Conservation (phyloP, 2,113 vertebrate species). For the Spea bombifrons region DNA sequence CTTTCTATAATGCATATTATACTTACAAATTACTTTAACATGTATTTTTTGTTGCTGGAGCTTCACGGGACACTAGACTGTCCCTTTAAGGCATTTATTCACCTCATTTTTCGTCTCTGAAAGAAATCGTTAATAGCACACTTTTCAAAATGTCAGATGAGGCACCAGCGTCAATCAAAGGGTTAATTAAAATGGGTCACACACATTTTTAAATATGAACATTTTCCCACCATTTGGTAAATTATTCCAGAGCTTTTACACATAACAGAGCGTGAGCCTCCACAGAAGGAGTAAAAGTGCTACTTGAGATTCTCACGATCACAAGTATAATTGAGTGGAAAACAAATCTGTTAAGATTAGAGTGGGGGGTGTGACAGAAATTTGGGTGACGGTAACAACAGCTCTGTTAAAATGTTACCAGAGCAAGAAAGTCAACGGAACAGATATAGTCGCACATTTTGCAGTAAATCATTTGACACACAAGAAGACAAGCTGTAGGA, state of each 20-base stretch:
- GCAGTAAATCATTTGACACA: slow-evolving; percentile 18
- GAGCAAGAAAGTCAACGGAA: slow-evolving; percentile 36
- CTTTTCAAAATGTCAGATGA: too few species aligned
- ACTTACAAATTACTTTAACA: too few species aligned
- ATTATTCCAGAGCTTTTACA: slow-evolving; percentile 78
- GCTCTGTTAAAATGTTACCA: slow-evolving; percentile 46
- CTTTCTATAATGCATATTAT: too few species aligned
- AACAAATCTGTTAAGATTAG: slow-evolving; percentile 69
- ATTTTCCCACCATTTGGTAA: slow-evolving; percentile 62
- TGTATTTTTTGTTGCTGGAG: too few species aligned
- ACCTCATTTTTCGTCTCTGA: too few species aligned
- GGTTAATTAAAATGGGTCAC: slow-evolving; percentile 62
- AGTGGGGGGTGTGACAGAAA: slow-evolving; percentile 51
- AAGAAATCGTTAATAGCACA: too few species aligned
- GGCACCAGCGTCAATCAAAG: not conserved
- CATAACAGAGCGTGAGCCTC: slow-evolving; percentile 63
- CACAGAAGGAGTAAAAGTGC: slow-evolving; percentile 73
- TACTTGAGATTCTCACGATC: slow-evolving; percentile 69
- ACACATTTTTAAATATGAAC: slow-evolving; percentile 45
- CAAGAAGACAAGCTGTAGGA: slow-evolving; percentile 20
- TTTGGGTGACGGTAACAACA: slow-evolving; percentile 33
- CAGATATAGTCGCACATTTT: slow-evolving; percentile 28
- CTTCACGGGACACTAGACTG: too few species aligned
- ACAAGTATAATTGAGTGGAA: slow-evolving; percentile 73
- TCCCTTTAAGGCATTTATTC: too few species aligned